Evolutionary conservation across 1,140 invertebrate species (phyloP), one percentile per base, ranked within the genome.

Genomic region (Atta colombica): DNA sequence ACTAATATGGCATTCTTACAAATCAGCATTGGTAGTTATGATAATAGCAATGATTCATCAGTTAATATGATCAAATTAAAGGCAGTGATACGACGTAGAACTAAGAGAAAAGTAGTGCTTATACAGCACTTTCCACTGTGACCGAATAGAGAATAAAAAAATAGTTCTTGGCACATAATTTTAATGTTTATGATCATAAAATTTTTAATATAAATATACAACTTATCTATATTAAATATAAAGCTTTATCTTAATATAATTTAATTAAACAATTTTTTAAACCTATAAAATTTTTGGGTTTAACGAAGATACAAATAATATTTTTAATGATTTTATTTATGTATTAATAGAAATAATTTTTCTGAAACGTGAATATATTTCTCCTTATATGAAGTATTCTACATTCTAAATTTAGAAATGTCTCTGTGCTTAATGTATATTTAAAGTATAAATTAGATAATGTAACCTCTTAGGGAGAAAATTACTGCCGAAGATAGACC

Each of bases 11-110:
- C 66, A 58, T 61, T 74, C 69, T 84, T 74, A 10, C 28, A 71
- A 49, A 55, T 75, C 21, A 51, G 61, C 58, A 66, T 21, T 12
- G 53, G 61, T 87, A 61, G 28, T 75, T 61, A 58, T 72, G 16
- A 88, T 92, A 91, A 93, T 93, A 86, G 75, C 84, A 87, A 90
- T 93, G 92, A 93, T 88, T 93, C 92, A 93, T 91, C 89, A 78
- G 87, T 92, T 91, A 90, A 87, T 91, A 90, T 86, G 86, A 82
- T 90, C 86, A 81, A 86, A 87, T 93, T 90, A 89, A 87, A 91
- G 89, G 82, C 86, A 63, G 31, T 86, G 80, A 89, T 85, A 84
- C 39, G 25, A 31, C 28, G 45, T 39, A 49, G 69, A 90, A 88
- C 69, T 55, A 63, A 53, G 18, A 55, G n/a, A 60, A 68, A 61